A percentile compares a stretch with the other conserved stretches of the same genome.
phyloP scores from a whole-genome alignment of 2,888 invertebrate genomes.

The Tetragnatha montana region DNA sequence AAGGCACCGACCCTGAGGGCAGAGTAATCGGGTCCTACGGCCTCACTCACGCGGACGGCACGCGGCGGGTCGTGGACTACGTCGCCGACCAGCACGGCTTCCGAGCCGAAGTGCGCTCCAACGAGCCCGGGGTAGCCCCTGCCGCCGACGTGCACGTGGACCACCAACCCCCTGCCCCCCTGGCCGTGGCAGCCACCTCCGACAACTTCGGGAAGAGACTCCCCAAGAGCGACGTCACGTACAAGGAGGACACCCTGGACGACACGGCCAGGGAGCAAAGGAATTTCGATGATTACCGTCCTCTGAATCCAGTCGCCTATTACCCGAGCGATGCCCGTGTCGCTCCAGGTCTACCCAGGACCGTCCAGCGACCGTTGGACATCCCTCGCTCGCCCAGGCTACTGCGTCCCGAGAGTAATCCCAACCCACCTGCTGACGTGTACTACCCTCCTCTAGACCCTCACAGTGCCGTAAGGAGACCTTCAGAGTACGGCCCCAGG shows the following conservation, averaged over 20 bases:
- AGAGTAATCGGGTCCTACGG: slow-evolving; percentile 63
- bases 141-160: slow-evolving; percentile 36
- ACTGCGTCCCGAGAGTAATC: slow-evolving; percentile 8
- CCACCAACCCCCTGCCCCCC: slow-evolving; percentile 9
- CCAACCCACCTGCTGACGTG: slow-evolving; percentile 29
- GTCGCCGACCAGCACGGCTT: slow-evolving; percentile 64
- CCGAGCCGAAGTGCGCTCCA: slow-evolving; percentile 54
- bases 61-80: slow-evolving; percentile 57
- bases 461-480: slow-evolving; percentile 37
- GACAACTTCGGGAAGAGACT: slow-evolving; percentile 39
- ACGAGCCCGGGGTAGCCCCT: slow-evolving; percentile 56
- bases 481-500: slow-evolving; percentile 13
- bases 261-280: slow-evolving; percentile 31
- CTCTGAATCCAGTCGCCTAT: slow-evolving; percentile 56
- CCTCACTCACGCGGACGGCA: slow-evolving; percentile 56
- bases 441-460: slow-evolving; percentile 62
- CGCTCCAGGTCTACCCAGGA: background rate
- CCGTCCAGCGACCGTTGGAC: background rate
- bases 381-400: slow-evolving; percentile 19
- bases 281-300: slow-evolving; percentile 56
- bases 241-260: slow-evolving; percentile 14
- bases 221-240: slow-evolving; percentile 33
- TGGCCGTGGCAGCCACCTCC: slow-evolving; percentile 46
- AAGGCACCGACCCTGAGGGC: slow-evolving; percentile 58
- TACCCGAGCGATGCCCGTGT: slow-evolving; percentile 23